Percentiles rank a stretch among this genome's conserved stretches.
Conservation (phyloP, 2,797 vertebrate species). For the Mormyrops attenuatus region DNA sequence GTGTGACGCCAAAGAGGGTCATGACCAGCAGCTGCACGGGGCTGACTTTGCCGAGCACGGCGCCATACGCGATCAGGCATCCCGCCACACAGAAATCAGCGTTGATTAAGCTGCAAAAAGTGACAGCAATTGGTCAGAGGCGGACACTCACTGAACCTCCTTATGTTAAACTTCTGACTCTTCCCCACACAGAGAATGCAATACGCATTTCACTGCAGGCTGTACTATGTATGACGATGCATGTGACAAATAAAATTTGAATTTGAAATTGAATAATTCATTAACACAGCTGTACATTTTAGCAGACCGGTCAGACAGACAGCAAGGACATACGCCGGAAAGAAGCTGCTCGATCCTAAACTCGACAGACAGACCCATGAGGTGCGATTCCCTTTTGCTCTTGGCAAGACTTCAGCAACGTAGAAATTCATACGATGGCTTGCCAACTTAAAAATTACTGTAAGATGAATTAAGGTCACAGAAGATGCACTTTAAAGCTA, state of each 20-base stretch:
- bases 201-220: background rate
- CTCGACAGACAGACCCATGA: background rate
- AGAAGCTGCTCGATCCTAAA: background rate
- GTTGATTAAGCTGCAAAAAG: conserved; percentile 77
- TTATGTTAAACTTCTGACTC: background rate
- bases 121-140: conserved; percentile 5
- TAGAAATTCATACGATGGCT: background rate
- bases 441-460: background rate
- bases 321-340: background rate
- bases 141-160: background rate
- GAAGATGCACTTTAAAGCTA: background rate
- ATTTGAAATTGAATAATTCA: background rate
- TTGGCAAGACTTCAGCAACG: background rate
- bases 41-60: conserved; percentile 87
- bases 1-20: conserved; percentile 85
- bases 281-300: background rate
- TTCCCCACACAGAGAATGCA: background rate
- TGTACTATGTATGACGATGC: background rate
- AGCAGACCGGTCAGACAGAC: background rate
- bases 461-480: background rate
- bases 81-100: conserved; percentile 95
- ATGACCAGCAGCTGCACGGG: conserved; percentile 85
- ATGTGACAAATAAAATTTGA: background rate
- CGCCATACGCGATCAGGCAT: conserved; percentile 88
- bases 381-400: background rate